Evolutionary conservation across 2,888 invertebrate species (phyloP), one percentile per base, ranked within the genome.

Genomic region (Aethes cnicana): DNA sequence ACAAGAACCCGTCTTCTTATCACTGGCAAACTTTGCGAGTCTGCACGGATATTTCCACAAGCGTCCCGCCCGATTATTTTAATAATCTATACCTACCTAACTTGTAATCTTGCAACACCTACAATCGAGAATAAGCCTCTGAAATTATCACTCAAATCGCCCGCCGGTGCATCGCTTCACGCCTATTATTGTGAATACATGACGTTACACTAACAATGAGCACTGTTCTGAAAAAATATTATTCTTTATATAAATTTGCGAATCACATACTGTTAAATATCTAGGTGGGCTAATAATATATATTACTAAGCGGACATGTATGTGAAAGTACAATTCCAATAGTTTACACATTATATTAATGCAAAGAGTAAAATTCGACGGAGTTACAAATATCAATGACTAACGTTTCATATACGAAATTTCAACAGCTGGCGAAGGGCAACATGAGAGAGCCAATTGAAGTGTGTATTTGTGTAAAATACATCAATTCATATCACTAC

Each of bases 171-270:
- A 62, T 52, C 54, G 59, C 69, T 72, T 72, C 62, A 66, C 58
- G 64, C 68, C 69, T 48, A 49, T 47, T 48, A 49, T 32, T 37
- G 53, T 54, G 41, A 49, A 43, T 54, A 50, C 41, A 33, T 49
- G 56, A 57, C 56, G 55, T 57, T 53, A 59, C 55, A 46, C 63
- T 69, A 72, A 77, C 68, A 77, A 81, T 81, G 76, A 84, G 80
- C 83, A 77, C 78, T 83, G 82, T 68, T 62, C 74, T 86, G 81
- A 83, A 87, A 87, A 87, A 85, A 86, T 85, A 86, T 78, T 74
- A 77, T 61, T 39, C 46, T 52, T 67, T 77, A 79, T 84, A 84
- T n/a, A n/a, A n/a, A 80, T 81, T 74, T 80, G 85, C 82, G 77
- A 82, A 84, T 81, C 74, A 77, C 79, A 81, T 79, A 77, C 77